Percentiles rank a stretch among this genome's conserved stretches.
Evolutionary conservation across 2,113 vertebrate species (phyloP).

Genomic region (Saguinus imperator): DNA sequence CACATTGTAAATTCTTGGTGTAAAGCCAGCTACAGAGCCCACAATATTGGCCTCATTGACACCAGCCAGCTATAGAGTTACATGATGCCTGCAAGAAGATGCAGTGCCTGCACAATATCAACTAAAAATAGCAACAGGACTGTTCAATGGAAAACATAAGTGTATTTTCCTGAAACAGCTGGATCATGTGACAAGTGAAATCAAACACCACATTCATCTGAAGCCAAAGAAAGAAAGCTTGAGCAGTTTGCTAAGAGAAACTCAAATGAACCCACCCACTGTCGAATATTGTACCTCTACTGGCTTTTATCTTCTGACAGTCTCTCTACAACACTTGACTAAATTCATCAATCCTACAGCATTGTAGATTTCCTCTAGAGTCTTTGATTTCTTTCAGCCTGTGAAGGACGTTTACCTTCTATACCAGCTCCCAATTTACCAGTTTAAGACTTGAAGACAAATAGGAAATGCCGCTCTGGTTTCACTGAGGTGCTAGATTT

Average conservation of each 20-base stretch:
- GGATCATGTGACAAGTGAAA: not conserved
- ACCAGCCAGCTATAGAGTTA: not conserved
- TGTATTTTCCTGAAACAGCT: not conserved
- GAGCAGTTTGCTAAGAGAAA: not conserved
- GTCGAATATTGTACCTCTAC: too few relatives aligned
- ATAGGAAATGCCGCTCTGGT: not conserved
- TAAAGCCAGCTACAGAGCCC: not conserved
- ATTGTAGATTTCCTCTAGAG: not conserved
- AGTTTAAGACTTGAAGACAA: fast-evolving
- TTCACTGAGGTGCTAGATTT: not conserved
- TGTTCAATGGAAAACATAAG: not conserved
- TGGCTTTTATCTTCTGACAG: not conserved
- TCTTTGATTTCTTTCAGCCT: not conserved
- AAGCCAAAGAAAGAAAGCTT: not conserved
- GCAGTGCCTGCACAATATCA: not conserved
- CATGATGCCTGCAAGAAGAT: not conserved
- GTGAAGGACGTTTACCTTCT: not conserved
- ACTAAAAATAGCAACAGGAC: not conserved
- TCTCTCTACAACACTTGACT: not conserved
- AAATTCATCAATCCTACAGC: not conserved
- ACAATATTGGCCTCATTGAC: not conserved
- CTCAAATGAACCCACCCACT: not conserved
- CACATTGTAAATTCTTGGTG: too few relatives aligned
- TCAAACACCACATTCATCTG: not conserved
- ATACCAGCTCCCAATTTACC: not conserved